A percentile compares a stretch with the other conserved stretches of the same genome.
phyloP scores from a whole-genome alignment of 1,140 invertebrate genomes.

The Heliothis virescens region DNA sequence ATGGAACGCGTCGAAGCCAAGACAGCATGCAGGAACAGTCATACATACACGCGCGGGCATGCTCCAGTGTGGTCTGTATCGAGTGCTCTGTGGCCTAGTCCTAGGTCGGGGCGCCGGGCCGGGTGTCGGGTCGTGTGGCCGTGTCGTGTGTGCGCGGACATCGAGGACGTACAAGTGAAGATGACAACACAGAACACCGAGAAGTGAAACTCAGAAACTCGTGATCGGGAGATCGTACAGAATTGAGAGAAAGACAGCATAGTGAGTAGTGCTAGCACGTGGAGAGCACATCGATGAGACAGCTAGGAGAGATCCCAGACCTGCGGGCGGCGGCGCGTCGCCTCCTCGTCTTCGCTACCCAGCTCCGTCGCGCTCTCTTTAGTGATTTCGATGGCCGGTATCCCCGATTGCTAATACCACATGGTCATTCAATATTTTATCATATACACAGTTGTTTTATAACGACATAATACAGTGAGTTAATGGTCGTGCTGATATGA shows the following conservation, averaged over 20 bases:
- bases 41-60: constrained; percentile 78
- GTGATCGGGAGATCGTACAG: constrained; percentile 78
- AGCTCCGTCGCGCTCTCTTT: constrained; percentile 89
- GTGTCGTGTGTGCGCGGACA: constrained; percentile 65
- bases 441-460: constrained; percentile 67
- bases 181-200: constrained; percentile 79
- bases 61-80: constrained; percentile 79
- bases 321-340: constrained; percentile 83
- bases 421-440: constrained; percentile 80
- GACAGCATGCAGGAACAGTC: constrained; percentile 84
- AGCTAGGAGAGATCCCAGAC: constrained; percentile 83
- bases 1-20: constrained; percentile 78
- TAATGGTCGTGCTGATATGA: constrained; percentile 66
- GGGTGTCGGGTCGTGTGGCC: constrained; percentile 27
- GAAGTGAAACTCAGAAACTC: constrained; percentile 69
- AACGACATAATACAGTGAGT: constrained; percentile 61
- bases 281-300: constrained; percentile 83
- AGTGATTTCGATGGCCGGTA: constrained; percentile 93
- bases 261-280: constrained; percentile 83
- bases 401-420: constrained; percentile 85
- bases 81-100: constrained; percentile 76
- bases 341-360: constrained; percentile 87
- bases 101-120: constrained; percentile 34
- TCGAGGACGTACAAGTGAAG: constrained; percentile 76
- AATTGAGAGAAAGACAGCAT: constrained; percentile 81